Conservation (phyloP, 2,888 invertebrate species). For the Brachyopa scutellaris region DNA sequence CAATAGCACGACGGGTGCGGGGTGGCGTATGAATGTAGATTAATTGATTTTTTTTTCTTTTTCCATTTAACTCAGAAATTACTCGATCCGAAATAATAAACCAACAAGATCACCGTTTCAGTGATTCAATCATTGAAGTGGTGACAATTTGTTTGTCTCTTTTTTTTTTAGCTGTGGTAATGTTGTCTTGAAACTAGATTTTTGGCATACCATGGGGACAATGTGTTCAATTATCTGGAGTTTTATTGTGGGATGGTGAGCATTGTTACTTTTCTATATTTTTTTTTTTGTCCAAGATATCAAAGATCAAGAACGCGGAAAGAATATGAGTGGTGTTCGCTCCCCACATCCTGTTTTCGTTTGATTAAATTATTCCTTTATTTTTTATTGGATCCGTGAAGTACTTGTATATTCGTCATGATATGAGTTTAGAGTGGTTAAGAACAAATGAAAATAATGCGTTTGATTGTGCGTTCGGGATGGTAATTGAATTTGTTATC, state of each 20-base stretch:
- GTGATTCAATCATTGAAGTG: slow-evolving; percentile 29
- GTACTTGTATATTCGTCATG: too few relatives aligned
- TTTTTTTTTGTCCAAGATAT: background rate
- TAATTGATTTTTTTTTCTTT: slow-evolving; percentile 7
- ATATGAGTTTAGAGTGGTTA: too few relatives aligned
- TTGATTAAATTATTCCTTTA: too few relatives aligned
- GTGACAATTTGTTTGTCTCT: slow-evolving; percentile 7
- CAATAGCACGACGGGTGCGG: background rate
- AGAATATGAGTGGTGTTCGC: slow-evolving; percentile 23
- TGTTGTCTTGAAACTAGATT: slow-evolving; percentile 11
- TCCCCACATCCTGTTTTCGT: slow-evolving; percentile 29
- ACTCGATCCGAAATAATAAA: slow-evolving; percentile 9
- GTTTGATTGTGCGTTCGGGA: too few relatives aligned
- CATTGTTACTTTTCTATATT: background rate
- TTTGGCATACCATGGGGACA: slow-evolving; percentile 13
- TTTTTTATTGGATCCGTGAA: slow-evolving; percentile 17
- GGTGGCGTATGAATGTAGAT: slow-evolving; percentile 5
- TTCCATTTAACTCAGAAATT: slow-evolving; percentile 6
- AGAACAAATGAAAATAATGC: too few relatives aligned
- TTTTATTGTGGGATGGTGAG: slow-evolving; percentile 21
- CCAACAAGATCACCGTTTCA: slow-evolving; percentile 40
- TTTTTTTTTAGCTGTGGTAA: background rate
- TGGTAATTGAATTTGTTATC: too few relatives aligned
- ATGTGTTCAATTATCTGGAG: slow-evolving; percentile 38
- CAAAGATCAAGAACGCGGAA: slow-evolving; percentile 43